Evolutionary conservation across 2,888 invertebrate genomes (phyloP).

Genomic region (Phanerotoma sp.): DNA sequence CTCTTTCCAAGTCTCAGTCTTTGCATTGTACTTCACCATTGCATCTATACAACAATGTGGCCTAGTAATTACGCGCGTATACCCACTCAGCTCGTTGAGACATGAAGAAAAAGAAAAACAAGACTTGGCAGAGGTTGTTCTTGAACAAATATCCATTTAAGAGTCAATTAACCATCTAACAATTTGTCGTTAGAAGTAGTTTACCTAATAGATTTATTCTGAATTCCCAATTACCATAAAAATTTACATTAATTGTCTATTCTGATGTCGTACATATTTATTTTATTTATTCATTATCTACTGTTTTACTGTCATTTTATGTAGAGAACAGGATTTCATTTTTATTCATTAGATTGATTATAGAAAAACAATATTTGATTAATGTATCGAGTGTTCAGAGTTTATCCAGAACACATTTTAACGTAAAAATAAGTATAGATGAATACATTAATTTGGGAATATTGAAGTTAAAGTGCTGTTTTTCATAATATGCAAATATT

Average conservation of each 20-base stretch:
- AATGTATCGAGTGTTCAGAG: too few relatives aligned
- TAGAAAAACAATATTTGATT: too few relatives aligned
- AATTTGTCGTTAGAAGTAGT: not conserved
- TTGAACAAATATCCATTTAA: constrained; percentile 3
- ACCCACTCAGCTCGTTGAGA: constrained; percentile 1
- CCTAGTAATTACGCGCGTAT: constrained; percentile 19
- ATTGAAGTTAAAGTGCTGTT: too few relatives aligned
- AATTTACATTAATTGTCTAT: not conserved
- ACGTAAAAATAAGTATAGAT: too few relatives aligned
- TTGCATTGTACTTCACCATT: constrained; percentile 4
- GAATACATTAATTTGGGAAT: too few relatives aligned
- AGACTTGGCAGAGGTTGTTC: not conserved
- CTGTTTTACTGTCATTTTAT: not conserved
- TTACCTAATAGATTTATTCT: not conserved
- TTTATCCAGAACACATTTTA: too few relatives aligned
- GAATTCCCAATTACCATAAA: not conserved
- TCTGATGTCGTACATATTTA: not conserved
- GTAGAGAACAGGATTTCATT: too few relatives aligned
- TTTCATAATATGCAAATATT: too few relatives aligned
- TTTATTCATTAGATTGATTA: too few relatives aligned
- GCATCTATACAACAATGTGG: constrained; percentile 10
- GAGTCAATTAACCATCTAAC: not conserved
- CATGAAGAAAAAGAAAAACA: not conserved
- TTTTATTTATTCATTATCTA: not conserved
- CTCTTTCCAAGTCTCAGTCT: constrained; percentile 5